Conservation (phyloP, 2,888 invertebrate genomes). For the Callinectes sapidus region DNA sequence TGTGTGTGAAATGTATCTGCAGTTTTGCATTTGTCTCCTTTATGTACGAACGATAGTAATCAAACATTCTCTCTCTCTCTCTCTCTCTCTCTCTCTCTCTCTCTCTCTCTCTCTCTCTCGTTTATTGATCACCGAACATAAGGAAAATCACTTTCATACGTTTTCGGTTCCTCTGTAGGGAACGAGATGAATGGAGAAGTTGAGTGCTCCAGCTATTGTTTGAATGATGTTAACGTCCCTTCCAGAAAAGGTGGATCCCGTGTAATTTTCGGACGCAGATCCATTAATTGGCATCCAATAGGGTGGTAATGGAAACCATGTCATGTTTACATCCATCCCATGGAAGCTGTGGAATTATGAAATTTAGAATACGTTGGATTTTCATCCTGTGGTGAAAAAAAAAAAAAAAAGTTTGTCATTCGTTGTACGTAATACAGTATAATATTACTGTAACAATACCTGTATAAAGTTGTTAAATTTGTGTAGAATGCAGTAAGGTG, state of each 20-base stretch:
- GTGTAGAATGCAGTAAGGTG: too few relatives aligned
- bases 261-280: neutral
- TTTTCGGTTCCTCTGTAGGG: constrained; percentile 15
- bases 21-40: too few relatives aligned
- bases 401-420: neutral
- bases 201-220: constrained; percentile 24
- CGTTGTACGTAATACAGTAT: neutral
- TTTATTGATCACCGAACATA: neutral
- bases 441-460: neutral
- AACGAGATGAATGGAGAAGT: constrained; percentile 39
- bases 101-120: neutral
- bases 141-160: neutral
- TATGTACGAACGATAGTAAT: too few relatives aligned
- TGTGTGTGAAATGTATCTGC: too few relatives aligned
- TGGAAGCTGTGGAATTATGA: constrained; percentile 35
- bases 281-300: constrained; percentile 19
- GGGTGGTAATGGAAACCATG: constrained; percentile 44
- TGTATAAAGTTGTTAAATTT: too few relatives aligned
- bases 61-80: too few relatives aligned
- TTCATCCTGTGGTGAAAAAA: neutral
- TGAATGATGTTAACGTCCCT: constrained; percentile 38
- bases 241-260: neutral
- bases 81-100: too few relatives aligned
- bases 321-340: constrained; percentile 45
- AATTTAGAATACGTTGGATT: too few relatives aligned